These are phyloP conservation scores for Pomatorhinus ruficollis DNA, from an alignment of 2,113 vertebrate species.

Conservation along the genomic window DNA sequence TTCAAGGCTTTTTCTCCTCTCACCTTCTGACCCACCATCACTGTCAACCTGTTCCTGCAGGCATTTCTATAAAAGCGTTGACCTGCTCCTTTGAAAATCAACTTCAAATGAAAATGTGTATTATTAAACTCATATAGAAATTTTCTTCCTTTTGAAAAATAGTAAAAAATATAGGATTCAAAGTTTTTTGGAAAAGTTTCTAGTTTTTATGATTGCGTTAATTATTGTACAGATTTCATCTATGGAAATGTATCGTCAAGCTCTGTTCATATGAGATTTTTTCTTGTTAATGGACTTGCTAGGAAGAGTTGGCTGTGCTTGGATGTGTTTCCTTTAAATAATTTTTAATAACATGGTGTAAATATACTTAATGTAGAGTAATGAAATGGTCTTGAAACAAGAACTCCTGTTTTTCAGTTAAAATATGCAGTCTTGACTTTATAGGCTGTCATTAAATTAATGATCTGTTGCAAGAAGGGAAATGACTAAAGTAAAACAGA, in stretches of 20 bases:
- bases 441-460: not conserved
- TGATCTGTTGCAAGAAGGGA: not conserved
- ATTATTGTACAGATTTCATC: not conserved
- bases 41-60: slow-evolving; percentile 13
- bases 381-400: not conserved
- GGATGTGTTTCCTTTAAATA: not conserved
- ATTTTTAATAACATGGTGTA: not conserved
- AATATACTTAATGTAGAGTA: not conserved
- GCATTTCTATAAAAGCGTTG: not conserved
- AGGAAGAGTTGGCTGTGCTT: not conserved
- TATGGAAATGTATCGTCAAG: not conserved
- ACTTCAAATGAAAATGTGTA: not conserved
- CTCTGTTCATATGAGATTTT: not conserved
- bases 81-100: not conserved
- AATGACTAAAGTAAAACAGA: not conserved
- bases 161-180: not conserved
- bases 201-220: not conserved
- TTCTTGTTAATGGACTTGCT: not conserved
- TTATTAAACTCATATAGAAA: not conserved
- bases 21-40: slow-evolving; percentile 1
- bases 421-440: not conserved
- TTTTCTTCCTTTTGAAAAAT: not conserved
- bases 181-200: not conserved
- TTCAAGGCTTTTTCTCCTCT: not conserved
- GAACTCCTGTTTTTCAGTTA: not conserved